A percentile compares a stretch with the other conserved stretches of the same genome.
phyloP scores from a whole-genome alignment of 2,797 vertebrate genomes.

The Enteromius fasciolatus region DNA sequence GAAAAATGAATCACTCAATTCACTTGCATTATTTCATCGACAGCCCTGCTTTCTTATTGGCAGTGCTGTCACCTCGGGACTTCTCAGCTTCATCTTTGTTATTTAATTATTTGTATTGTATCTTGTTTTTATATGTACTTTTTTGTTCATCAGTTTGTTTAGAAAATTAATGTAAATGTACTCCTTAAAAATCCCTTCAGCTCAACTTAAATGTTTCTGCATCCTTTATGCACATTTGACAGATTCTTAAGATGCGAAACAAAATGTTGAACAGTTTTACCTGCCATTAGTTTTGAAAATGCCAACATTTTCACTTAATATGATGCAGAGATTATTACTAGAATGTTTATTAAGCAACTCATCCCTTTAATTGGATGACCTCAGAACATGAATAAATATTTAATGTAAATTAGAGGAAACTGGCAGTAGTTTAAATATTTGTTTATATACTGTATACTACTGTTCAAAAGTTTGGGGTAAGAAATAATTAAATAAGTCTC shows the following conservation, averaged over 20 bases:
- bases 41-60: slow-evolving; percentile 4
- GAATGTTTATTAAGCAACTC: not conserved
- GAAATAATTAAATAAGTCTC: not conserved
- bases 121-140: slow-evolving; percentile 12
- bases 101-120: not conserved
- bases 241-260: not conserved
- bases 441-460: not conserved
- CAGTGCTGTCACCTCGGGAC: not conserved
- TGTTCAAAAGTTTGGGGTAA: not conserved
- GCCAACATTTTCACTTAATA: not conserved
- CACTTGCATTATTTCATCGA: not conserved
- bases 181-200: not conserved
- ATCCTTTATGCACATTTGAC: not conserved
- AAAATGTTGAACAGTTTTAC: not conserved
- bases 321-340: not conserved
- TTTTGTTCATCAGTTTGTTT: not conserved
- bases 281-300: not conserved
- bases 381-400: not conserved
- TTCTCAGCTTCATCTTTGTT: slow-evolving; percentile 5
- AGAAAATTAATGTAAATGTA: slow-evolving; percentile 19
- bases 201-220: not conserved
- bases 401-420: not conserved
- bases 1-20: slow-evolving; percentile 36
- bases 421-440: not conserved
- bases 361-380: not conserved